Base-by-base conservation (phyloP, 2,888 invertebrate genomes). In the Lepas anatifera region DNA sequence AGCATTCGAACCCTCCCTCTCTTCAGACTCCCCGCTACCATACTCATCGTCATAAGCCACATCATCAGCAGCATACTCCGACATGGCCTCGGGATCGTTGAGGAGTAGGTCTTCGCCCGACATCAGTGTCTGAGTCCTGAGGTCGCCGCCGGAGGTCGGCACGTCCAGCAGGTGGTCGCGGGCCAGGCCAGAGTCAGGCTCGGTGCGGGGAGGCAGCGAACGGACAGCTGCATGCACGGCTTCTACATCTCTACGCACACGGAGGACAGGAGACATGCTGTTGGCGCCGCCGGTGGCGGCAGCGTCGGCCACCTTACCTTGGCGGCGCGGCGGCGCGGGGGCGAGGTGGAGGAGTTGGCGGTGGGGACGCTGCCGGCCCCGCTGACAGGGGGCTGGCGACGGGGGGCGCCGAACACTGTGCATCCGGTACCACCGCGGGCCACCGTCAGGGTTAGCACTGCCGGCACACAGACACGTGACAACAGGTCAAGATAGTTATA, bases 191-290 rank as follows among this genome's bases (percentile, higher is more conserved):
- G 35, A 35, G 32, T 58, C 58, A 25, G 58, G 58, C 18, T 35
- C 58, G 32, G 58, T n/a, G 22, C 22, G 35, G 32, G 32, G 35
- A 3, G 6, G 35, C 32, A 22, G 35, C 32, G 58, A 35, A 25
- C 25, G 58, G n/a, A n/a, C n/a, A n/a, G n/a, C 32, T 22, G 18
- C 58, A 58, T 58, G 58, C 58, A 58, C 32, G 48, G 48, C 48
- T n/a, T n/a, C 48, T 32, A 58, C 58, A 22, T 58, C 29, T 58
- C 58, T 58, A 58, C 58, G 58, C 58, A 58, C 58, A 58, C 58
- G 58, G 58, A 58, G 29, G n/a, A n/a, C n/a, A 18, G 58, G 10
- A 8, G 16, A 22, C 58, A 58, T 58, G 58, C 58, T 32, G 35
- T 13, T 18, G 3, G 22, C 35, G n/a, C n/a, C n/a, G n/a, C n/a